Evolutionary conservation across 1,140 invertebrate genomes (phyloP), one percentile per base, ranked within the genome.

Genomic region (Lanistes nyassanus): DNA sequence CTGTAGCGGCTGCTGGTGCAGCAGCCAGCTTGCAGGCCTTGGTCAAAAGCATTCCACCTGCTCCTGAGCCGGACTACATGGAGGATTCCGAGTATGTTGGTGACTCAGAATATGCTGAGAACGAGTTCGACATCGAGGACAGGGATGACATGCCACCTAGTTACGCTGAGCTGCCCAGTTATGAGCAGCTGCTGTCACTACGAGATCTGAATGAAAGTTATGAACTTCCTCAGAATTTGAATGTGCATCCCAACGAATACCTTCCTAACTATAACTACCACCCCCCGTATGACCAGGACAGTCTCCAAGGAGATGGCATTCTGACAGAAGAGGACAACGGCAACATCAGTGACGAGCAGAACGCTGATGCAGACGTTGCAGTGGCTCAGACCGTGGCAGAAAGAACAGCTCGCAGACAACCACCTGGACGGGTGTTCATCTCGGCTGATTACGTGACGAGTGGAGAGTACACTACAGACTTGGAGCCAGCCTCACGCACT

Each of bases 181-280:
- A 85, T 72, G 82, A 88, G 87, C 85, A 91, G 87, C 82, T 90
- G 83, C 77, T 91, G 31, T 81, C 78, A 34, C 73, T 84, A 73
- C 79, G 74, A 34, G 88, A 91, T 31, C 76, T 82, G 73, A 83
- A 83, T 13, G 86, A 90, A 80, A 87, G 88, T 83, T 90, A 90
- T 77, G 88, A 88, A 83, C 82, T 85, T 75, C 86, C 79, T 72
- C 83, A 92, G 91, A 93, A 92, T 79, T 93, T 93, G 87, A 90
- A 94, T 80, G 91, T 94, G 78, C 94, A 96, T 91, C 94, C 94
- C 62, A 94, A 96, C 88, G 93, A 94, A 70, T 97, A 96, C 89
- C 91, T 96, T 82, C 95, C 95, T 55, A 91, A 92, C 26, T 80
- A 83, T 37, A 82, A 80, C 66, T 79, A 81, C 29, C 76, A 76